Evolutionary conservation across 1,140 invertebrate genomes (phyloP).

Genomic region (Magallana ariakensis): DNA sequence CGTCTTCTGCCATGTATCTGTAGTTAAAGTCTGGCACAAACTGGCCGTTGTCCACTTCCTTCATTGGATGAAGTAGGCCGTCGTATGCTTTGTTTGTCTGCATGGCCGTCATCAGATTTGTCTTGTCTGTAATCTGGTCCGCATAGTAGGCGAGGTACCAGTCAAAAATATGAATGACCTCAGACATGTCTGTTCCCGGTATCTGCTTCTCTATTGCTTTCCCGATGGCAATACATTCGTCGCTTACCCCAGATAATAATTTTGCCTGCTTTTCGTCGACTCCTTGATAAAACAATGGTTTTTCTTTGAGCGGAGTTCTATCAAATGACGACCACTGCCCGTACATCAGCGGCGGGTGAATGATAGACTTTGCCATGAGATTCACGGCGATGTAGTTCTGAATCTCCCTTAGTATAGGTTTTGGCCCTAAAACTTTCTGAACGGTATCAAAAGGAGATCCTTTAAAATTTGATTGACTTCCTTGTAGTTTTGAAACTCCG

Average conservation of each 20-base stretch:
- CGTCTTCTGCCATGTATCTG: constrained; percentile 68
- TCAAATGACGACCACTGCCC: constrained; percentile 65
- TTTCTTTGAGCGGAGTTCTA: constrained; percentile 56
- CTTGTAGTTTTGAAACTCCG: constrained; percentile 54
- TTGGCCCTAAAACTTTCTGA: constrained; percentile 62
- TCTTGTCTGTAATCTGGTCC: constrained; percentile 63
- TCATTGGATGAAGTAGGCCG: constrained; percentile 69
- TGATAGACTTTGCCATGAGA: constrained; percentile 62
- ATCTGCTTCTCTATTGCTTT: constrained; percentile 56
- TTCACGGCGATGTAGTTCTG: constrained; percentile 66
- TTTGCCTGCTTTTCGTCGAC: constrained; percentile 61
- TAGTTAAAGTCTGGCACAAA: constrained; percentile 70
- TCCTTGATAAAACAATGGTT: constrained; percentile 70
- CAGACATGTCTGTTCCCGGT: constrained; percentile 58
- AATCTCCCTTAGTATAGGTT: constrained; percentile 56
- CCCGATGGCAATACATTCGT: constrained; percentile 62
- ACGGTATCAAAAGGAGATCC: constrained; percentile 50
- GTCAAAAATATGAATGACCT: constrained; percentile 66
- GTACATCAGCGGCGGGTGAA: constrained; percentile 69
- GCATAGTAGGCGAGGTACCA: constrained; percentile 64
- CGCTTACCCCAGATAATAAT: constrained; percentile 61
- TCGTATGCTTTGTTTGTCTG: constrained; percentile 68
- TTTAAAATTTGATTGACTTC: constrained; percentile 51
- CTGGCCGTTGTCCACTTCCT: constrained; percentile 49
- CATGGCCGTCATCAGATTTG: constrained; percentile 58